Percentiles rank a stretch among this genome's conserved stretches.
Conservation (phyloP, 1,140 invertebrate genomes). For the Camponotus vicinus region DNA sequence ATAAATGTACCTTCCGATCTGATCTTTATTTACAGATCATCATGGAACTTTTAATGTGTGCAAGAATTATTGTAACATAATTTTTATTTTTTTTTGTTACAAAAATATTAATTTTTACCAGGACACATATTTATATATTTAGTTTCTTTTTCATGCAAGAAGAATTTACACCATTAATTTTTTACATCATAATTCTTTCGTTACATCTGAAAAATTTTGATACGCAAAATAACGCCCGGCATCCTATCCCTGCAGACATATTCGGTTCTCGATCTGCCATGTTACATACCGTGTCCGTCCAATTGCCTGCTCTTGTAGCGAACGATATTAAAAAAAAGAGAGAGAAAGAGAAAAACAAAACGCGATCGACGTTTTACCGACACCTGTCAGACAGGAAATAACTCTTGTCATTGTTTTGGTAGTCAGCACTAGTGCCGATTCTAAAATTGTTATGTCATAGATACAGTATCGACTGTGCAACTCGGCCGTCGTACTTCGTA, state of each 20-base stretch:
- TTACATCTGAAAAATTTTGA: conserved; percentile 50
- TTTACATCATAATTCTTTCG: conserved; percentile 33
- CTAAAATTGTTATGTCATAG: conserved; percentile 62
- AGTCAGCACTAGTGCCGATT: conserved; percentile 64
- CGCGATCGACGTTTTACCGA: conserved; percentile 67
- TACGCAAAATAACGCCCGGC: conserved; percentile 62
- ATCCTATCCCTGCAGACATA: conserved; percentile 51
- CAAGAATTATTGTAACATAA: background rate
- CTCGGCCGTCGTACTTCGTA: conserved; percentile 26
- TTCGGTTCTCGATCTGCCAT: conserved; percentile 43
- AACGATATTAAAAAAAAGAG: conserved; percentile 51
- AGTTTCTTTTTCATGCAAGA: background rate
- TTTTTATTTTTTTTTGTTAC: background rate
- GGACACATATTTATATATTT: background rate
- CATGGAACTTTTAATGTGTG: background rate
- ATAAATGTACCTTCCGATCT: background rate
- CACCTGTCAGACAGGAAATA: conserved; percentile 74
- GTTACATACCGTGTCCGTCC: conserved; percentile 67
- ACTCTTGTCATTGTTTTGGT: conserved; percentile 72
- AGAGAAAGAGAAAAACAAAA: conserved; percentile 37
- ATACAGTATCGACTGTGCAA: conserved; percentile 48
- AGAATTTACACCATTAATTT: background rate
- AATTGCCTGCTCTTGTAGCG: conserved; percentile 68
- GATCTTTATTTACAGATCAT: background rate
- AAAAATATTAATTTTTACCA: background rate